Base-by-base conservation (phyloP, 37 sponge, comb jelly and placozoan species). In the Ephydatia muelleri region DNA sequence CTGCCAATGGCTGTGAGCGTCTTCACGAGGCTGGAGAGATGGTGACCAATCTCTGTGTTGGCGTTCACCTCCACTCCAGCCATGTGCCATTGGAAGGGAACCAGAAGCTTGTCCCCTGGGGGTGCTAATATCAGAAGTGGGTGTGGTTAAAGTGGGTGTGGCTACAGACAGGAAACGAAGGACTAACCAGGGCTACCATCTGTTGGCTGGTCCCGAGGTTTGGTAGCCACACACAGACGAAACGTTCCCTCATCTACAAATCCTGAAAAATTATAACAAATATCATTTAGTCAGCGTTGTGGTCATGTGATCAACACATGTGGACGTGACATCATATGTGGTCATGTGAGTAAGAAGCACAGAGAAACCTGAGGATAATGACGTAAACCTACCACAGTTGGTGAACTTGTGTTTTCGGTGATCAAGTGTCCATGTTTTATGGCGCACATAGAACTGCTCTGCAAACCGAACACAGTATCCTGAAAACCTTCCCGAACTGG, bases 381-480 rank as follows among this genome's bases (percentile, higher is more conserved):
- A 33, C n/a, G n/a, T n/a, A n/a, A 38, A 79, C 76, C 36, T 39
- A 38, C 87, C 92, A 78, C 40, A 85, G 68, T 92, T 92, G 32
- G 47, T 70, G 4, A 88, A 65, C 77, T 82, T 88, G 72, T 85
- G 70, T 35, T 74, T 86, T 40, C 69, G 83, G 25, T 78, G 80
- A 47, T 87, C 88, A 5, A 84, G 67, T 25, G 94, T 86, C 94
- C 94, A 93, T 12, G 83, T 83, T 47, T 83, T 89, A 34, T 89
- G 90, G 0, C 94, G 80, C 16, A 86, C 71, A 47, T 57, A 77
- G 75, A 93, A 93, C 76, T 86, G 80, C 35, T 93, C 90, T 5
- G 90, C 83, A 87, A 89, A 93, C 21, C 94, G 67, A 6, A 87
- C 74, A 72, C 90, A 89, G 78, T 90, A 93, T 29, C 90, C 84